Evolutionary conservation across 2,888 invertebrate genomes (phyloP), one percentile per base, ranked within the genome.

Genomic region (Cosmia trapezina): DNA sequence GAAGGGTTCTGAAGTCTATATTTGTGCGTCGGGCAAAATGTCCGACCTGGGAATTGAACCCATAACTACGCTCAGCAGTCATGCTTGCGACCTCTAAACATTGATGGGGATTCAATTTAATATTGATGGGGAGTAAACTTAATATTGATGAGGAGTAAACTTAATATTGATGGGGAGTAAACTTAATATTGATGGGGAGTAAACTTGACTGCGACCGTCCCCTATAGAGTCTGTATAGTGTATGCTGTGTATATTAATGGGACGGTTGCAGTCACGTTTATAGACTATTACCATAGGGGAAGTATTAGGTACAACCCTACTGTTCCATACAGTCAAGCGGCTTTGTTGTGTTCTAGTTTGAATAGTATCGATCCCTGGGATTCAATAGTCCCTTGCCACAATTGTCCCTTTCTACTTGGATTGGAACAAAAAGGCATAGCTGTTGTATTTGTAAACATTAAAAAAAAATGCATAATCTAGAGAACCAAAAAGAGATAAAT

Each of bases 121-220:
- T 66, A 67, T 66, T 68, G 37, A 49, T 66, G n/a, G 45, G 2
- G 45, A 11, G 3, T 33, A 19, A 45, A 66, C n/a, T n/a, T 61
- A n/a, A n/a, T n/a, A n/a, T n/a, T n/a, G n/a, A n/a, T n/a, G n/a
- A n/a, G n/a, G n/a, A n/a, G n/a, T n/a, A n/a, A n/a, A n/a, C n/a
- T 67, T 9, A 49, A 17, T 66, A 67, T 66, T 68, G 37, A 49
- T 66, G n/a, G 45, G 2, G 45, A 11, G 3, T 33, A 19, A 45
- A 66, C n/a, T 67, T 9, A 49, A 17, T 66, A 67, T 66, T 68
- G 37, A 49, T 66, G n/a, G 45, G 2, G 45, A 11, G 3, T 33
- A 19, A 45, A 66, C n/a, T n/a, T 61, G 62, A 17, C 66, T 68
- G 4, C 17, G 1, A 37, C 17, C 19, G 17, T 19, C 66, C 66